A percentile compares a stretch with the other conserved stretches of the same genome.
Evolutionary conservation across 2,797 vertebrate genomes (phyloP).

Genomic region (Megalops cyprinoides): DNA sequence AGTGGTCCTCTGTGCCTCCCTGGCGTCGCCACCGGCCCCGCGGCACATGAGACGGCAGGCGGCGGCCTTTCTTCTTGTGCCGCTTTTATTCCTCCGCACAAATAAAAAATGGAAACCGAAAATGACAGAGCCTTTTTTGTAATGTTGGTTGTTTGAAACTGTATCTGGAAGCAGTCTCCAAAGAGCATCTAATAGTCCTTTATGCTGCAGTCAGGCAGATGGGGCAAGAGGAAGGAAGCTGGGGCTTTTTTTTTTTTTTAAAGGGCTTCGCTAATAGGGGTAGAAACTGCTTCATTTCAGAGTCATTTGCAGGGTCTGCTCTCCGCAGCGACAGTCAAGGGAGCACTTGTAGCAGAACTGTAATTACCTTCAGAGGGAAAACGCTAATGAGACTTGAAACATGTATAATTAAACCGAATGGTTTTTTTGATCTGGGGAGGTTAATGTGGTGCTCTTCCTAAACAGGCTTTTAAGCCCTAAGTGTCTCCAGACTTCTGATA

Average conservation of each 20-base stretch:
- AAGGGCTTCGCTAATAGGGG: constrained; percentile 6
- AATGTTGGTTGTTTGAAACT: constrained; percentile 42
- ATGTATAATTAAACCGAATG: constrained; percentile 22
- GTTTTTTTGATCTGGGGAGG: neutral
- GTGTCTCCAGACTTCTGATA: constrained; percentile 24
- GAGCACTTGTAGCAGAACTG: neutral
- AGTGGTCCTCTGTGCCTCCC: constrained; percentile 57
- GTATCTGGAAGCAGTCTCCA: constrained; percentile 51
- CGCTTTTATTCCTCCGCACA: constrained; percentile 50
- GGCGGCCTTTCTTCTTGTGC: constrained; percentile 12
- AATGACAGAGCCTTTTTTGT: constrained; percentile 54
- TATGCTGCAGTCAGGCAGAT: constrained; percentile 45
- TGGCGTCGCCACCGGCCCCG: constrained; percentile 63
- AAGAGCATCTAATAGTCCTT: constrained; percentile 55
- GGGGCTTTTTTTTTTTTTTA: constrained; percentile 33
- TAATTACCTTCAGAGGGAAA: constrained; percentile 20
- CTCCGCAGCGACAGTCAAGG: neutral
- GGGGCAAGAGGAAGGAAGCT: constrained; percentile 37
- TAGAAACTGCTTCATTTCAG: constrained; percentile 54
- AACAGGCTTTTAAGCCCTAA: constrained; percentile 21
- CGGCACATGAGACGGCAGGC: constrained; percentile 59
- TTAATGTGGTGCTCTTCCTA: constrained; percentile 32
- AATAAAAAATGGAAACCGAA: constrained; percentile 40
- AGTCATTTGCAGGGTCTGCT: constrained; percentile 13
- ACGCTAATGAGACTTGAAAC: constrained; percentile 5